A percentile compares a stretch with the other conserved stretches of the same genome.
Evolutionary conservation across 2,113 vertebrate species (phyloP).

Genomic region (Sceloporus undulatus): DNA sequence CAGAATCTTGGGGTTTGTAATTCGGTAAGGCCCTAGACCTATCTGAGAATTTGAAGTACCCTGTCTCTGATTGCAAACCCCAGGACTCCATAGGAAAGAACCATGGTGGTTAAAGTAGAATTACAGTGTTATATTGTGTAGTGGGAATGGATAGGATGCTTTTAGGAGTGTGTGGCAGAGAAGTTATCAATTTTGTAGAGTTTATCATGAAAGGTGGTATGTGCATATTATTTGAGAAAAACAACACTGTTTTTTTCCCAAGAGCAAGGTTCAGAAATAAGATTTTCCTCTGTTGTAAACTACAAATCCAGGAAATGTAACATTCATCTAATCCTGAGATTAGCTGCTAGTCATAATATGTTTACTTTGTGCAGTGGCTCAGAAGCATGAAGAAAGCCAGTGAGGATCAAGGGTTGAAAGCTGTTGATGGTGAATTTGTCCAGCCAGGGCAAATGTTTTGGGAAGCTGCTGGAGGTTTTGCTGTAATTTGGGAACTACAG

Average conservation of each 20-base stretch:
- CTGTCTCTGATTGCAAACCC: too few relatives aligned
- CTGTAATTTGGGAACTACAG: too few relatives aligned
- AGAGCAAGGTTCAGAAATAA: neutral
- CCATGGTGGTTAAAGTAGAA: neutral
- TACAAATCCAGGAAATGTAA: slow-evolving; percentile 7
- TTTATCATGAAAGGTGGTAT: neutral
- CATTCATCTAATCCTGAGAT: slow-evolving; percentile 29
- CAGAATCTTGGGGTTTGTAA: too few relatives aligned
- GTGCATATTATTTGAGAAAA: neutral
- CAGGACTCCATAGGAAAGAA: neutral
- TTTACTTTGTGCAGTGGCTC: slow-evolving; percentile 15
- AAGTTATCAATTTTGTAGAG: neutral
- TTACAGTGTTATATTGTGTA: neutral
- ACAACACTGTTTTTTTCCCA: neutral
- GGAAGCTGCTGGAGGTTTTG: too few relatives aligned
- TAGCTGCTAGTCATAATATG: slow-evolving; percentile 12
- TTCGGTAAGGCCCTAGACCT: too few relatives aligned
- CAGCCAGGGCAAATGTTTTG: too few relatives aligned
- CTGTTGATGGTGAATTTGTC: too few relatives aligned
- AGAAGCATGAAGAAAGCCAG: neutral
- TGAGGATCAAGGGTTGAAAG: neutral
- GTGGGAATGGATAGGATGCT: neutral
- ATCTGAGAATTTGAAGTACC: too few relatives aligned
- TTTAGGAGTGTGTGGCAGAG: neutral
- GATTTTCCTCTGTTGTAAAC: slow-evolving; percentile 6